phyloP scores from a whole-genome alignment of 2,888 invertebrate species.

The Chaetogeoica ovagalla region DNA sequence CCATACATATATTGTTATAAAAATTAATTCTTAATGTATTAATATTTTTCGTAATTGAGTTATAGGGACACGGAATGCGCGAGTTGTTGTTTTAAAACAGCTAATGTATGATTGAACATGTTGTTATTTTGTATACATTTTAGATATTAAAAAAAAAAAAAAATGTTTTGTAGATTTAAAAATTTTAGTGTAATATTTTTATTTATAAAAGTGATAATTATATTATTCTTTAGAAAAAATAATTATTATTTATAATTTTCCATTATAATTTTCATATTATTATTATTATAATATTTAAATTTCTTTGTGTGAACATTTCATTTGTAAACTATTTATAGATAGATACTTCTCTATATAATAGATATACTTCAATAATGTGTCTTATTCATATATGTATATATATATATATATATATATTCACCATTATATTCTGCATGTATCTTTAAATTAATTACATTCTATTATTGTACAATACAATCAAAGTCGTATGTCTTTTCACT shows the following conservation, averaged over 20 bases:
- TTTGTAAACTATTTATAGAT: conserved; percentile 5
- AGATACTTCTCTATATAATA: background rate
- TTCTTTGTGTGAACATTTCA: background rate
- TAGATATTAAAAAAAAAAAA: conserved; percentile 13
- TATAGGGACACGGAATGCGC: background rate
- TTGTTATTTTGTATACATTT: conserved; percentile 43
- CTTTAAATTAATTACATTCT: conserved; percentile 27
- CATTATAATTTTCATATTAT: background rate
- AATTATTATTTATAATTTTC: conserved; percentile 1
- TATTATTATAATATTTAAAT: background rate
- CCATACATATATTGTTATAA: background rate
- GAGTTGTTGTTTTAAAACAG: conserved; percentile 12
- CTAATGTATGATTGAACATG: background rate
- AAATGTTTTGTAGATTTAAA: conserved; percentile 13
- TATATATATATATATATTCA: background rate
- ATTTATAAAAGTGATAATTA: conserved; percentile 37
- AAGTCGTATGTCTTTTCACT: background rate
- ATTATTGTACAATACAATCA: conserved; percentile 16
- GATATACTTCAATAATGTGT: conserved; percentile 12
- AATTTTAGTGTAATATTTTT: conserved; percentile 23
- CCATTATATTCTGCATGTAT: background rate
- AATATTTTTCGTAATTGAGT: conserved; percentile 9
- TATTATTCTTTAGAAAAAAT: conserved; percentile 1
- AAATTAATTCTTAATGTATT: background rate
- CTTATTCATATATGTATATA: conserved; percentile 15